Conservation (phyloP, 2,113 vertebrate species). For the Epinephelus fuscoguttatus region DNA sequence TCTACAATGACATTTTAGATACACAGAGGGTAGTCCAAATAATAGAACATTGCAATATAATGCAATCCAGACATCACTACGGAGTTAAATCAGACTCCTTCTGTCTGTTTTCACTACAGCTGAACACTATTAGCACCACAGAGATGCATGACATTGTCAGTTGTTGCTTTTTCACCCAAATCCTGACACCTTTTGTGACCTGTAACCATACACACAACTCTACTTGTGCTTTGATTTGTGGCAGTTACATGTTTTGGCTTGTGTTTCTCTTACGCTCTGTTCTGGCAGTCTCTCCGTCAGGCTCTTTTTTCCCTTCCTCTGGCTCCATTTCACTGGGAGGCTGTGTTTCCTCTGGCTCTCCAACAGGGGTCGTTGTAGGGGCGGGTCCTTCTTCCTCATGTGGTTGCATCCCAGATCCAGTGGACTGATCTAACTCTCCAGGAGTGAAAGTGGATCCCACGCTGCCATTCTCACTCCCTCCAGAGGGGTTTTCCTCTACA, state of each 20-base stretch:
- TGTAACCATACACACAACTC: neutral
- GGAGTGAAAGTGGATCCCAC: neutral
- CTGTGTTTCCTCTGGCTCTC: neutral
- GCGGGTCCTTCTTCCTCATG: conserved; percentile 3
- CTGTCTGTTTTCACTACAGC: neutral
- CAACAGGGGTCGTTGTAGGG: neutral
- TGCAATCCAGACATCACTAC: neutral
- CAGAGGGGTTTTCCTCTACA: neutral
- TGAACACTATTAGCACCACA: neutral
- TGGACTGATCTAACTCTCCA: neutral
- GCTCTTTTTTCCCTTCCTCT: accelerated
- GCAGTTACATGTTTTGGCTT: neutral
- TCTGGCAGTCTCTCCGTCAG: neutral
- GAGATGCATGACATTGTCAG: neutral
- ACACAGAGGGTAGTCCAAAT: neutral
- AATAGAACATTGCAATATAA: neutral
- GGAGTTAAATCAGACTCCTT: neutral
- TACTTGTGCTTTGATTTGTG: neutral
- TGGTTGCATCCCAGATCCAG: conserved; percentile 59
- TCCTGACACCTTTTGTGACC: neutral
- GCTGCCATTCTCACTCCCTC: neutral
- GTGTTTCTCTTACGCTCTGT: conserved; percentile 43
- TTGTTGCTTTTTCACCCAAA: neutral
- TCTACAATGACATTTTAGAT: neutral
- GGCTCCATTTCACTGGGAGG: accelerated